Conservation (phyloP, 1,140 invertebrate genomes). For the Drosophila pectinifera region DNA sequence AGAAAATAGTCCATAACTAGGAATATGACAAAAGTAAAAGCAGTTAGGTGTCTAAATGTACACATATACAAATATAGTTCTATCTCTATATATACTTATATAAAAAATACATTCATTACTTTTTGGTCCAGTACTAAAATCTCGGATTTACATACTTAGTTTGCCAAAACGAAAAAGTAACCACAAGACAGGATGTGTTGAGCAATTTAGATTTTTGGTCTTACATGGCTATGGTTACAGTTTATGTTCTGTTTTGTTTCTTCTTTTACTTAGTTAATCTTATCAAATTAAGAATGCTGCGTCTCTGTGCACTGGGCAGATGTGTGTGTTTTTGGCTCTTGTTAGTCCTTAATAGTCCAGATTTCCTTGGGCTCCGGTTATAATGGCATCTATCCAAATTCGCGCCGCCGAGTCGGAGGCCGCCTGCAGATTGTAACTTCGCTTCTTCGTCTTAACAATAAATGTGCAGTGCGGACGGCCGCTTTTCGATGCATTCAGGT, state of each 20-base stretch:
- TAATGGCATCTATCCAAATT: conserved; percentile 97
- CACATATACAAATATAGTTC: conserved; percentile 15
- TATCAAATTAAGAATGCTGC: conserved; percentile 33
- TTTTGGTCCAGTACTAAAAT: conserved; percentile 83
- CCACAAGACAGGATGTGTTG: conserved; percentile 24
- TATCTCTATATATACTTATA: conserved; percentile 10
- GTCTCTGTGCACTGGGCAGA: conserved; percentile 28
- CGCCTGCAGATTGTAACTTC: conserved; percentile 96
- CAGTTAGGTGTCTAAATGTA: conserved; percentile 30
- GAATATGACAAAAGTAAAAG: conserved; percentile 71
- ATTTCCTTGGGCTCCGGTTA: conserved; percentile 84
- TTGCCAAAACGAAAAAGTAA: conserved; percentile 51
- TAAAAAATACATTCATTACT: conserved; percentile 77
- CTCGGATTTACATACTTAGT: conserved; percentile 80
- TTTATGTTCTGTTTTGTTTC: conserved; percentile 16
- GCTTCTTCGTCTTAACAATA: conserved; percentile 97
- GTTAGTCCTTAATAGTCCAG: conserved; percentile 71
- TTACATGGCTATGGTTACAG: conserved; percentile 53
- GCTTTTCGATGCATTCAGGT: conserved; percentile 96
- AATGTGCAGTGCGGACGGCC: conserved; percentile 96
- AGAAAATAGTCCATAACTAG: conserved; percentile 55
- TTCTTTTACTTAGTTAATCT: conserved; percentile 48
- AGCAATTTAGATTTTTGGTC: conserved; percentile 26
- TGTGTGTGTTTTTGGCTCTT: conserved; percentile 9
- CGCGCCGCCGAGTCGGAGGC: conserved; percentile 96